These are phyloP conservation scores for Cinclus cinclus DNA, from an alignment of 2,113 vertebrate species.

Conservation along the genomic window DNA sequence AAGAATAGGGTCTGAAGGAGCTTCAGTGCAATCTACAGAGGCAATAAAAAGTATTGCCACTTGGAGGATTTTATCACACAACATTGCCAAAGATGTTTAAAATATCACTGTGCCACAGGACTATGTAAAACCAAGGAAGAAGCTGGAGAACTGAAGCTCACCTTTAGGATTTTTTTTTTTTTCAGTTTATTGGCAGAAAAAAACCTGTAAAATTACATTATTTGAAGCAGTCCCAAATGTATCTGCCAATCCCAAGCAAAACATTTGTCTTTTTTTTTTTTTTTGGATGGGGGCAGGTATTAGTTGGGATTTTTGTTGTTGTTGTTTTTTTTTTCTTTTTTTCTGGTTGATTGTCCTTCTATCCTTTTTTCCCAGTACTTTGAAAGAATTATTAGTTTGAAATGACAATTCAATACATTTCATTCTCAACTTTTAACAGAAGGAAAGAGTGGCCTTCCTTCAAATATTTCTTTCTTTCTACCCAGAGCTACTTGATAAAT, in stretches of 20 bases:
- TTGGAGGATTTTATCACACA: neutral
- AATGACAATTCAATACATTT: neutral
- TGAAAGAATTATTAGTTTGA: neutral
- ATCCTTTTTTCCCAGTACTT: neutral
- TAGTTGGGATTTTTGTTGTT: neutral
- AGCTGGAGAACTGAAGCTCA: neutral
- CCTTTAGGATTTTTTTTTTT: neutral
- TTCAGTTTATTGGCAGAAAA: neutral
- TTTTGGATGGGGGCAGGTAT: fast-evolving
- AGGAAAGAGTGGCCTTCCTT: neutral
- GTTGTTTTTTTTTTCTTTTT: neutral
- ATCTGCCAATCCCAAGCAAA: neutral
- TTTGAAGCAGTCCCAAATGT: neutral
- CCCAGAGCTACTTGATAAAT: neutral
- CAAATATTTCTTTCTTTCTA: neutral
- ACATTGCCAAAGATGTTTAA: neutral
- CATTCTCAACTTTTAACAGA: neutral
- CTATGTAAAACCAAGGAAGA: neutral
- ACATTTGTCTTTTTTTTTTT: neutral
- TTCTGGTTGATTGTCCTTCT: neutral
- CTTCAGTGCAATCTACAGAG: neutral
- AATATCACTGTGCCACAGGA: neutral
- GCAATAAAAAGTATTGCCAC: neutral
- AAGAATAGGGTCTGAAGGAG: neutral
- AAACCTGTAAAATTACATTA: neutral